Base-by-base conservation (phyloP, 1,140 invertebrate genomes). In the Drosophila arizonae region DNA sequence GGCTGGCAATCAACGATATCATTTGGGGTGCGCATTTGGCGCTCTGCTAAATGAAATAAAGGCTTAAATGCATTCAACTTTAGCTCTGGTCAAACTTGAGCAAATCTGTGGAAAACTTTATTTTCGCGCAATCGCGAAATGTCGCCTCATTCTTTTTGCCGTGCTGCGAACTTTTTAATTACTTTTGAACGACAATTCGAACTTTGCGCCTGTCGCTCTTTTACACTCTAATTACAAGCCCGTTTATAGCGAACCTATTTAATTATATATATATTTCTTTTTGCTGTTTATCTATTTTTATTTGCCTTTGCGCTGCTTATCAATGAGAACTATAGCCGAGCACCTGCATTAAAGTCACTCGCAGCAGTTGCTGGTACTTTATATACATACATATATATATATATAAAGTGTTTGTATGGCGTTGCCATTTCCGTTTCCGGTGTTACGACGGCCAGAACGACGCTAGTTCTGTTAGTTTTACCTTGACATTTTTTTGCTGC, bases 141-240 rank as follows among this genome's bases (percentile, higher is more conserved):
- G 87, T 88, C 80, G 77, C 60, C 76, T 65, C 63, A 69, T 79
- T 79, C 79, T 68, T 70, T 73, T 55, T 65, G 46, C 68, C 79
- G 71, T 74, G 68, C 87, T 74, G 76, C 71, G 61, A 80, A 88
- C 84, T 88, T 88, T 88, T 88, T 88, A 88, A 88, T 88, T 88
- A 88, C 84, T 88, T 88, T 88, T 84, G 74, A 88, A 81, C 77
- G 81, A 76, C 82, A 80, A 87, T 86, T 87, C 72, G 84, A 88
- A 87, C 84, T 88, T 84, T 87, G 81, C 65, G 70, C 65, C 79
- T 62, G 60, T 39, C 70, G 55, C 71, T 66, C 61, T 69, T 71
- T 58, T 77, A 77, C 76, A 72, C 79, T 89, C 84, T 88, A 88
- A 88, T 88, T 88, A 88, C 77, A 72, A 67, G 70, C 46, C 70